phyloP scores from a whole-genome alignment of 2,113 vertebrate species.

The Tricholaema leucomelas region DNA sequence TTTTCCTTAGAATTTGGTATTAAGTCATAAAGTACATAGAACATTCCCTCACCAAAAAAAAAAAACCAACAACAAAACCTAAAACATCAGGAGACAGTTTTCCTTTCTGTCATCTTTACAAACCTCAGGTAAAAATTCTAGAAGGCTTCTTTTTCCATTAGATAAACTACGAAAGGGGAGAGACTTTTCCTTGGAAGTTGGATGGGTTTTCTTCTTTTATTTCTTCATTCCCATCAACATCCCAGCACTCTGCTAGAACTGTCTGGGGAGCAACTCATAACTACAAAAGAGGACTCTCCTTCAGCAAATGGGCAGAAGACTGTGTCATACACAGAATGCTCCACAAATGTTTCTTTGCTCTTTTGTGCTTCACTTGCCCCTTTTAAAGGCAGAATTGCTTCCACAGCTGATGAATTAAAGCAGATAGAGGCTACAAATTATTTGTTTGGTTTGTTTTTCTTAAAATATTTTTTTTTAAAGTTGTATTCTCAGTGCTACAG shows the following conservation, averaged over 20 bases:
- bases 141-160: background rate
- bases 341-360: background rate
- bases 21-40: background rate
- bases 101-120: background rate
- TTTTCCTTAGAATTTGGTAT: background rate
- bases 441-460: too few species aligned
- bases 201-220: background rate
- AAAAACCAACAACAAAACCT: too few species aligned
- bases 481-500: background rate
- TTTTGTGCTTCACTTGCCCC: background rate
- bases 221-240: background rate
- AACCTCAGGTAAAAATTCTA: background rate
- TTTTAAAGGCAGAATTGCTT: background rate
- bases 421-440: background rate
- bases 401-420: background rate
- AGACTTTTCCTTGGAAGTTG: background rate
- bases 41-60: background rate
- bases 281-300: background rate
- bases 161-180: background rate
- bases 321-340: background rate
- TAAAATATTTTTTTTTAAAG: too few species aligned
- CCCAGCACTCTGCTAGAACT: background rate
- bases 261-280: background rate
- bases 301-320: background rate
- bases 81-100: background rate